Conservation (phyloP, 2,888 invertebrate genomes). For the Drymonia ruficornis region DNA sequence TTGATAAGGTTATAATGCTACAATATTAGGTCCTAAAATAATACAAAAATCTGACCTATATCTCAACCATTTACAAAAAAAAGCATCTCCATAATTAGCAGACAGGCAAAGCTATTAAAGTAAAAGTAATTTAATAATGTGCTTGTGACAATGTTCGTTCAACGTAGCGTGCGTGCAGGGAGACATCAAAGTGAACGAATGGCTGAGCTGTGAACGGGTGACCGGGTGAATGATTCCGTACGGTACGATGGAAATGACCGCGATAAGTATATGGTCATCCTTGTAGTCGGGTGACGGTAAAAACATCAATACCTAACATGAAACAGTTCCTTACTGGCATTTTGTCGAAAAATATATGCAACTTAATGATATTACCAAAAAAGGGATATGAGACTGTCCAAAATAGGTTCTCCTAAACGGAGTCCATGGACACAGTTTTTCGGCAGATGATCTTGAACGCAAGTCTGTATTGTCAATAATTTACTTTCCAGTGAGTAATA, state of each 20-base stretch:
- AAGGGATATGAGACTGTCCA: too few relatives aligned
- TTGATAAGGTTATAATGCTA: too few relatives aligned
- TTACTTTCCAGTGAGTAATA: too few relatives aligned
- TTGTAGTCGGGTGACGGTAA: slow-evolving; percentile 13
- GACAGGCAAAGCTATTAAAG: slow-evolving; percentile 24
- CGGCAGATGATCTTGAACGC: too few relatives aligned
- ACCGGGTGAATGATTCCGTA: slow-evolving; percentile 70
- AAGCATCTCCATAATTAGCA: slow-evolving; percentile 28
- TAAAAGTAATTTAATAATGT: slow-evolving; percentile 54
- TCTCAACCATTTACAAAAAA: neutral
- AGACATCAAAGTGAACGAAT: slow-evolving; percentile 76
- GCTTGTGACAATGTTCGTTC: slow-evolving; percentile 61
- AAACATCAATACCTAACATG: neutral
- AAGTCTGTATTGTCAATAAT: too few relatives aligned
- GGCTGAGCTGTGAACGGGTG: slow-evolving; percentile 60
- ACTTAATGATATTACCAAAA: too few relatives aligned
- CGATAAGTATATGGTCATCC: slow-evolving; percentile 47
- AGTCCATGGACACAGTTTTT: too few relatives aligned
- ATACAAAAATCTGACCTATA: neutral
- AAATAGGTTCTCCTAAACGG: too few relatives aligned
- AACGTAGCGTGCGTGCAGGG: slow-evolving; percentile 70
- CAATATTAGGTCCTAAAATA: too few relatives aligned
- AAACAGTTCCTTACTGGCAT: too few relatives aligned
- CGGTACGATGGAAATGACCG: slow-evolving; percentile 69
- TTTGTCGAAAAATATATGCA: too few relatives aligned